Percentiles rank a stretch among this genome's conserved stretches.
phyloP scores from a whole-genome alignment of 2,113 vertebrate species.

The Daphoenositta chrysoptera region DNA sequence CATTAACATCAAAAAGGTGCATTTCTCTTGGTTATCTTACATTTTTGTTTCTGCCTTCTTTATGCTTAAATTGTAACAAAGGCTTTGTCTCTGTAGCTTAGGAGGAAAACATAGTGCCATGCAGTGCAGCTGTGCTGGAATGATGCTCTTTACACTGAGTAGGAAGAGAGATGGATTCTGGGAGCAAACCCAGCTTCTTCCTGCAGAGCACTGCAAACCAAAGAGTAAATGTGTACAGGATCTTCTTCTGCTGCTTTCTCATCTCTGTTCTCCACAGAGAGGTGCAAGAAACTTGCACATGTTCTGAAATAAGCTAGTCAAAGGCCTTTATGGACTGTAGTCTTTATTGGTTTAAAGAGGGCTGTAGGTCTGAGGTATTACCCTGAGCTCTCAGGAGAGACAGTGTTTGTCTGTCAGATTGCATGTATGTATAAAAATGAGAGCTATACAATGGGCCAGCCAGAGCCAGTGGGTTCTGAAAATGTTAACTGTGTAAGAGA shows the following conservation, averaged over 20 bases:
- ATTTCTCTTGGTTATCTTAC: background rate
- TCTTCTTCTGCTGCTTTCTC: background rate
- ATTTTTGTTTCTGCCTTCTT: background rate
- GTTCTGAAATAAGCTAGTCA: background rate
- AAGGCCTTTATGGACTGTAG: background rate
- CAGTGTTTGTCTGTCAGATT: background rate
- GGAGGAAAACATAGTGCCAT: too few species aligned
- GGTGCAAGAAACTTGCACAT: background rate
- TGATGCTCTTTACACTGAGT: background rate
- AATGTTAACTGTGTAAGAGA: background rate
- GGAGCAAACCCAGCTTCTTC: background rate
- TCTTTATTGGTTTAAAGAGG: background rate
- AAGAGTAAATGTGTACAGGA: background rate
- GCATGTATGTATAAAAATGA: background rate
- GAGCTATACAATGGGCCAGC: background rate
- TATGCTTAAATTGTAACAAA: background rate
- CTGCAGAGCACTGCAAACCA: background rate
- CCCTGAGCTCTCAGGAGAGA: background rate
- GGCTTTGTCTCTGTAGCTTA: background rate
- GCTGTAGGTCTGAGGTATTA: background rate
- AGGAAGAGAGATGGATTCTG: background rate
- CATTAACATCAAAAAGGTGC: background rate
- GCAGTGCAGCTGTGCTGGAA: background rate
- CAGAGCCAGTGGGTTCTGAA: background rate
- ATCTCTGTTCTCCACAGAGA: background rate